Percentiles rank a stretch among this genome's conserved stretches.
phyloP scores from a whole-genome alignment of 1,140 invertebrate species.

The Rhynchophorus ferrugineus region DNA sequence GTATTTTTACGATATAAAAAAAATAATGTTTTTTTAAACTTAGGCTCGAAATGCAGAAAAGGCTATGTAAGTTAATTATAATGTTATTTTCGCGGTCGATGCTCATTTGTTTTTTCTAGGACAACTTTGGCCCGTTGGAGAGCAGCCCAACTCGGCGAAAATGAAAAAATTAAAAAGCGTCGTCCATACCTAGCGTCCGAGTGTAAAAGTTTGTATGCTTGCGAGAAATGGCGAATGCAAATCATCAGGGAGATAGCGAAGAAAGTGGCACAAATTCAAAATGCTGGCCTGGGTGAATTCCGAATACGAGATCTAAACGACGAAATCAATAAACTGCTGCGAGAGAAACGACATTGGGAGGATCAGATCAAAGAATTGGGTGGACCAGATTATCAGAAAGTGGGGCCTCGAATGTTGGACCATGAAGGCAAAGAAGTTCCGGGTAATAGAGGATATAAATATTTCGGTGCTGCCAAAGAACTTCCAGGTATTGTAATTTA shows the following conservation, averaged over 20 bases:
- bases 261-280: slow-evolving; percentile 99
- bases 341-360: slow-evolving; percentile 97
- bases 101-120: slow-evolving; percentile 48
- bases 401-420: slow-evolving; percentile 91
- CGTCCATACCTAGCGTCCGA: slow-evolving; percentile 90
- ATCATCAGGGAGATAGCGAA: slow-evolving; percentile 95
- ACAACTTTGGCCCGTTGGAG: slow-evolving; percentile 93
- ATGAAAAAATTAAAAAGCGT: slow-evolving; percentile 69
- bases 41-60: slow-evolving; percentile 75
- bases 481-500: slow-evolving; percentile 62
- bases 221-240: slow-evolving; percentile 92
- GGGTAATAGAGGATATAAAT: slow-evolving; percentile 97
- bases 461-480: slow-evolving; percentile 98
- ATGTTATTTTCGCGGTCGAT: slow-evolving; percentile 3
- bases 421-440: slow-evolving; percentile 95
- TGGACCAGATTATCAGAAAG: slow-evolving; percentile 87
- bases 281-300: slow-evolving; percentile 97
- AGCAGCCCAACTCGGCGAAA: slow-evolving; percentile 83
- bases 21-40: too few species aligned
- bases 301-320: slow-evolving; percentile 97
- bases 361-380: slow-evolving; percentile 90
- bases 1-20: too few species aligned
- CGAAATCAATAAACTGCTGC: slow-evolving; percentile 96
- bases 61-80: slow-evolving; percentile 62
- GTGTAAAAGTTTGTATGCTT: slow-evolving; percentile 80